phyloP scores from a whole-genome alignment of 2,113 vertebrate genomes.

The Falco punctatus region DNA sequence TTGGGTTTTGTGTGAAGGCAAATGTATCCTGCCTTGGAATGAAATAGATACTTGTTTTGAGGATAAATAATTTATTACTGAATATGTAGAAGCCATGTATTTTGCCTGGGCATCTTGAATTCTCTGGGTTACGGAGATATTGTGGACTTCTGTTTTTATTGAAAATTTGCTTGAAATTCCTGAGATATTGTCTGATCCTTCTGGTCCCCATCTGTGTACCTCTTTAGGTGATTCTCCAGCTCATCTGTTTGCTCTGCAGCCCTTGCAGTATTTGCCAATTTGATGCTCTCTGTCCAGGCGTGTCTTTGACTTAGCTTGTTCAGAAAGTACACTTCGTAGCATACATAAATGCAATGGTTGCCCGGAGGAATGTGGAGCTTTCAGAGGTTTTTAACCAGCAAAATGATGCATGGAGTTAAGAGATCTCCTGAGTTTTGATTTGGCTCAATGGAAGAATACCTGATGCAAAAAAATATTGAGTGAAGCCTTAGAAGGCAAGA shows the following conservation, averaged over 20 bases:
- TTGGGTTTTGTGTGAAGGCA: not conserved
- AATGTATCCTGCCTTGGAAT: not conserved
- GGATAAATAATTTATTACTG: not conserved
- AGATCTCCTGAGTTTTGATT: not conserved
- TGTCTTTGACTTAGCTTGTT: not conserved
- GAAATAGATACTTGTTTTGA: rapidly evolving
- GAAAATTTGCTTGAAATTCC: not conserved
- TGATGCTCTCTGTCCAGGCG: rapidly evolving
- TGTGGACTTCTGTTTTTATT: not conserved
- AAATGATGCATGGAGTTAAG: not conserved
- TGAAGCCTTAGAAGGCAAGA: not conserved
- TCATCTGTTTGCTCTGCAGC: rapidly evolving
- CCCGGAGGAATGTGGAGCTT: not conserved
- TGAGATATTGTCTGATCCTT: not conserved
- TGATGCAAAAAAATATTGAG: not conserved
- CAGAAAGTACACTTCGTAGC: not conserved
- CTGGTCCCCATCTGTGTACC: not conserved
- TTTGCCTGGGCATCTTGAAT: not conserved
- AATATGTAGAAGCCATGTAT: not conserved
- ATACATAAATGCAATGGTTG: not conserved
- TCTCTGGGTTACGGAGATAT: not conserved
- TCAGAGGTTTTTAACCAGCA: not conserved
- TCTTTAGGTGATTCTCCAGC: not conserved
- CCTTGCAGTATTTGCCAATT: not conserved
- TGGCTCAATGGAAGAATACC: not conserved